phyloP scores from a whole-genome alignment of 1,140 invertebrate genomes.

The Eriosoma lanigerum region DNA sequence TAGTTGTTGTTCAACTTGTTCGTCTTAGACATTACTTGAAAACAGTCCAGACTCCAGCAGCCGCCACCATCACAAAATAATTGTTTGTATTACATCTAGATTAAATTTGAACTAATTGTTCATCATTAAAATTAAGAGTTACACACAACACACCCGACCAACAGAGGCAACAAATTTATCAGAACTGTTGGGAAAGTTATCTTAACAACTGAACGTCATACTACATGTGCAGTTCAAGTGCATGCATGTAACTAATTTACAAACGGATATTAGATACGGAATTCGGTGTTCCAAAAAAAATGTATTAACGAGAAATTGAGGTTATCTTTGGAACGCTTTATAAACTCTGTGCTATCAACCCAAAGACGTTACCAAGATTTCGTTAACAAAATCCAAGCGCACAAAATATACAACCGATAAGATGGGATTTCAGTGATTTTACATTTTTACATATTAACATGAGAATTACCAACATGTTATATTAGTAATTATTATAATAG shows the following conservation, averaged over 20 bases:
- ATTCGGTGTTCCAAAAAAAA: slow-evolving; percentile 14
- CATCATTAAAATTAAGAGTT: background rate
- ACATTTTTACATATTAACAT: no score
- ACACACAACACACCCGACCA: background rate
- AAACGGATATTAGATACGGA: slow-evolving; percentile 36
- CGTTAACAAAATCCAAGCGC: no score
- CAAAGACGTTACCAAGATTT: slow-evolving; percentile 15
- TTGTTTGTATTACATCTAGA: slow-evolving; percentile 29
- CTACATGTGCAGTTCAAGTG: slow-evolving; percentile 10
- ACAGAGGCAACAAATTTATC: background rate
- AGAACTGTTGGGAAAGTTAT: slow-evolving; percentile 29
- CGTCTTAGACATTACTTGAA: slow-evolving; percentile 4
- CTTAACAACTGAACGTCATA: background rate
- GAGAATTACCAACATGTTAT: no score
- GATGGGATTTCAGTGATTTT: no score
- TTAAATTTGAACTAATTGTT: background rate
- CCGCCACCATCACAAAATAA: slow-evolving; percentile 14
- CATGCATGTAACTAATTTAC: slow-evolving; percentile 28
- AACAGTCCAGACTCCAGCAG: background rate
- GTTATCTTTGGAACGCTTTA: background rate
- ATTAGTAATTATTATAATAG: no score
- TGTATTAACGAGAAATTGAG: slow-evolving; percentile 4
- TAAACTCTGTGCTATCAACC: no score
- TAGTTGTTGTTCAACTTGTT: background rate
- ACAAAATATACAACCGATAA: no score